Evolutionary conservation across 2,888 invertebrate genomes (phyloP), one percentile per base, ranked within the genome.

Genomic region (Hyles lineata): DNA sequence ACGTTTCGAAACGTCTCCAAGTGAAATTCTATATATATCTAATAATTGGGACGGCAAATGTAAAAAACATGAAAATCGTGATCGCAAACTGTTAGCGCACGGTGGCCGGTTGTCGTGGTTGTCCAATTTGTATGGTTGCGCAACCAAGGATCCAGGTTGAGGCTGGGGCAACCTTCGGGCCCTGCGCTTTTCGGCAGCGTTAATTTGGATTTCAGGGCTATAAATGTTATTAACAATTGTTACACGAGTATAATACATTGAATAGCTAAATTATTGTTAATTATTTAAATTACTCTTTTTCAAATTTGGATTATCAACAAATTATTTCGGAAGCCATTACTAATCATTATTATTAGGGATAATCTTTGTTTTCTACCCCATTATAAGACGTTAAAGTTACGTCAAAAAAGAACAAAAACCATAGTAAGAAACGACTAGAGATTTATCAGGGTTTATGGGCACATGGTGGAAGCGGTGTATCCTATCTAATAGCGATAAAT

Each of bases 51-150:
- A 74, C 32, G 67, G 72, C 72, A 83, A 86, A 85, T 83, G 76
- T 70, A 75, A 73, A 77, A 79, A 78, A 79, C 85, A 81, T 85
- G 85, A 82, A 85, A 81, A 79, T 77, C 86, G 86, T 86, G 86
- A 81, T 74, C 69, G 29, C 17, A 1, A 50, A 59, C 76, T 75
- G 80, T 85, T 84, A 83, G 82, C 82, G 75, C 74, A 73, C 70
- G 70, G 77, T 74, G 75, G 70, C 43, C 55, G 58, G 19, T 11
- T 59, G 70, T 73, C 73, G 70, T 73, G 73, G 60, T 32, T 60
- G 23, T 50, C 25, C 50, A 67, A 70, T 73, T 58, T 71, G 59
- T 19, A 6, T 9, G 52, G 60, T 74, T 58, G 69, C 71, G 71
- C 50, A 74, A 74, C 67, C 43, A 67, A 71, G 71, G 71, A 74